phyloP scores from a whole-genome alignment of 2,797 vertebrate genomes.

The Margarornis squamiger region DNA sequence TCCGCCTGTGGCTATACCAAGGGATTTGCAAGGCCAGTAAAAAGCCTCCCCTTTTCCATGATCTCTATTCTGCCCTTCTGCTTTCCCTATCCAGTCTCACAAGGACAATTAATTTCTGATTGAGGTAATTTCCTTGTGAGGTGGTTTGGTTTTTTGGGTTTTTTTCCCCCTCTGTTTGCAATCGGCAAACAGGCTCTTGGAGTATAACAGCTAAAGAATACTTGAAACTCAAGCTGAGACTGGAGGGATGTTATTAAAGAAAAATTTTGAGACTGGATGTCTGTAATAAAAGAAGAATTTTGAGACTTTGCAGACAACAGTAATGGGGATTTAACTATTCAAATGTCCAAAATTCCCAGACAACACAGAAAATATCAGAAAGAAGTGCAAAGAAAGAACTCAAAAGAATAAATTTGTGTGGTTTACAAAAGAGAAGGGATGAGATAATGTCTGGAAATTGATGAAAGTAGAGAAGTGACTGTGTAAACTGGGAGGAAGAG shows the following conservation, averaged over 20 bases:
- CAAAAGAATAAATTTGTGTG: not conserved
- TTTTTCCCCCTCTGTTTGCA: not conserved
- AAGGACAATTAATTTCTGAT: not conserved
- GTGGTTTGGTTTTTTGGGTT: not conserved
- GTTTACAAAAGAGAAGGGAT: not conserved
- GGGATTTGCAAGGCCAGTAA: not conserved
- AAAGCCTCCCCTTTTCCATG: not conserved
- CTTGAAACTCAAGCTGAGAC: not conserved
- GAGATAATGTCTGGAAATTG: conserved; percentile 11
- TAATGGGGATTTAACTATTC: not conserved
- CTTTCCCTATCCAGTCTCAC: not conserved
- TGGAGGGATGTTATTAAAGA: not conserved
- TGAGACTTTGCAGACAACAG: not conserved
- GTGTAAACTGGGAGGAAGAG: not conserved
- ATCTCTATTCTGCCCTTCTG: not conserved
- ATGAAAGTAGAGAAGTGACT: not conserved
- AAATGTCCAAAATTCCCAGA: not conserved
- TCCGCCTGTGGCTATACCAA: not conserved
- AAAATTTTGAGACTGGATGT: not conserved
- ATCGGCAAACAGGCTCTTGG: not conserved
- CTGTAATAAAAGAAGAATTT: not conserved
- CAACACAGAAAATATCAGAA: not conserved
- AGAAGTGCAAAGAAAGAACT: not conserved
- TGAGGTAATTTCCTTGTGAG: not conserved
- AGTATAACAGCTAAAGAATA: not conserved